Percentiles rank a stretch among this genome's conserved stretches.
Evolutionary conservation across 2,888 invertebrate species (phyloP).

Genomic region (Polydesmus complanatus): DNA sequence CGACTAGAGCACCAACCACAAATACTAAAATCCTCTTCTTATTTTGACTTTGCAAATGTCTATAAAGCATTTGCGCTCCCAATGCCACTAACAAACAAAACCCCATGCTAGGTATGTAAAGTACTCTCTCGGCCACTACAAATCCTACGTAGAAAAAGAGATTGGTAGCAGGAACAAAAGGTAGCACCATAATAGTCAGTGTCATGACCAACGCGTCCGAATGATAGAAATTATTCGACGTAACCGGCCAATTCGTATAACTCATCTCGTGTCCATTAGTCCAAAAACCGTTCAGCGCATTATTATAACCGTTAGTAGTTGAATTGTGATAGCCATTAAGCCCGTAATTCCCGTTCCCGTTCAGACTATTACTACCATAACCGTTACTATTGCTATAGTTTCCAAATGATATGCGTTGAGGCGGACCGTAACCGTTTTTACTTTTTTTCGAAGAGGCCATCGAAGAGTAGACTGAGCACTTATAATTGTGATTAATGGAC

Average conservation of each 20-base stretch:
- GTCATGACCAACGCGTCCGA: slow-evolving; percentile 43
- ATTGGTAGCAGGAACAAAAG: slow-evolving; percentile 92
- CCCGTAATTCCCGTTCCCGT: not conserved
- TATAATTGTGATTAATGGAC: slow-evolving; percentile 18
- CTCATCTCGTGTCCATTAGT: not conserved
- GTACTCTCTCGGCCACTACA: slow-evolving; percentile 88
- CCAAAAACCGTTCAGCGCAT: slow-evolving; percentile 3
- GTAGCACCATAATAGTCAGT: slow-evolving; percentile 60
- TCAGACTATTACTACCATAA: not conserved
- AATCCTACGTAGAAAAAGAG: slow-evolving; percentile 96
- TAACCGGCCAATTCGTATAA: not conserved
- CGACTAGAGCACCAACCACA: slow-evolving; percentile 39
- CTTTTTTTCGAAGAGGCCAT: slow-evolving; percentile 5
- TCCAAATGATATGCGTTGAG: slow-evolving; percentile 13
- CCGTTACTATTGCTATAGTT: slow-evolving; percentile 10
- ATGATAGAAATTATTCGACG: slow-evolving; percentile 18
- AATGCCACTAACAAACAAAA: slow-evolving; percentile 76
- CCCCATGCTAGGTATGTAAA: slow-evolving; percentile 92
- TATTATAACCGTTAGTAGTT: slow-evolving; percentile 12
- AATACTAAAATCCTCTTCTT: slow-evolving; percentile 41
- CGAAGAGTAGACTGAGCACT: slow-evolving; percentile 5
- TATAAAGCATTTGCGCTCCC: slow-evolving; percentile 38
- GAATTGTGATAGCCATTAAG: not conserved
- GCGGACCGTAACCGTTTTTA: not conserved
- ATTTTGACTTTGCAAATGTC: slow-evolving; percentile 12